phyloP scores from a whole-genome alignment of 2,113 vertebrate species.

The Engystomops pustulosus region DNA sequence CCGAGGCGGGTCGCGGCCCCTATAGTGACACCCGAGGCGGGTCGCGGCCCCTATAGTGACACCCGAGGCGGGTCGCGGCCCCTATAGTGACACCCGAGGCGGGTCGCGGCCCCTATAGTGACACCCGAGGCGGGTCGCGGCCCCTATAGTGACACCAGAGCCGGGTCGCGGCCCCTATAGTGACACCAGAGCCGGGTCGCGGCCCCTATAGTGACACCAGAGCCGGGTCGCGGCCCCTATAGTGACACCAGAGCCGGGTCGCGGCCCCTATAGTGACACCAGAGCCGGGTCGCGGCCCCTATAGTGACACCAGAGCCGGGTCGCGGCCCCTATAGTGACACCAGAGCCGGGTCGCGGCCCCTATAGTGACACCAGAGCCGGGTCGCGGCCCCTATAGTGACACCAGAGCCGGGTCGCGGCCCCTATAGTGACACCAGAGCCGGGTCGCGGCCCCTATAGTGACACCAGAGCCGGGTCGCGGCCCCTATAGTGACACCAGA shows the following conservation, averaged over 20 bases:
- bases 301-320: neutral
- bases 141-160: neutral
- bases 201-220: neutral
- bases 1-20: too few species aligned
- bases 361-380: neutral
- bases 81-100: neutral
- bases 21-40: neutral
- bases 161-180: neutral
- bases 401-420: neutral
- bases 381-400: neutral
- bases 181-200: neutral
- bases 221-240: neutral
- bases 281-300: too few species aligned
- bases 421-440: neutral
- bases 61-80: neutral
- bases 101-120: neutral
- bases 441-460: neutral
- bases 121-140: neutral
- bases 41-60: neutral
- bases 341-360: neutral
- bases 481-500: neutral
- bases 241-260: neutral
- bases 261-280: neutral
- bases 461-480: neutral
- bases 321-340: neutral